A percentile compares a stretch with the other conserved stretches of the same genome.
Evolutionary conservation across 2,888 invertebrate species (phyloP).

Genomic region (Drosophila picticornis): DNA sequence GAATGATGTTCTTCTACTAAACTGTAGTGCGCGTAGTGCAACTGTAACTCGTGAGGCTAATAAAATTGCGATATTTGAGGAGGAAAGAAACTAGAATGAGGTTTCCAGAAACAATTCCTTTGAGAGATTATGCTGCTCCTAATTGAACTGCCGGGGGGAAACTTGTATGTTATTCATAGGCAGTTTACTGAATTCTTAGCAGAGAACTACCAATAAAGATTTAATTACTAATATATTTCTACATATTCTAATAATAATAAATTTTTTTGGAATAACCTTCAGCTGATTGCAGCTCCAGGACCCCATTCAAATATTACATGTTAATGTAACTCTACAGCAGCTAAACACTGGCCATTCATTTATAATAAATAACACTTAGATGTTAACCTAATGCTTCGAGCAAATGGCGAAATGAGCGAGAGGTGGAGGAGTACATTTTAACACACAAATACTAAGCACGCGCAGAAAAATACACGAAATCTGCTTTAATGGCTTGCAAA

Average conservation of each 20-base stretch:
- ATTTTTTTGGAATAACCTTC: not conserved
- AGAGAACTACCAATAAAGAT: not conserved
- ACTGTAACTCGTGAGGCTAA: not conserved
- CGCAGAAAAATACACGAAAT: not conserved
- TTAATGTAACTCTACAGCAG: not conserved
- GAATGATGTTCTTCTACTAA: slow-evolving; percentile 86
- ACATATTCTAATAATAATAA: no score
- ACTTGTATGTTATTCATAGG: slow-evolving; percentile 68
- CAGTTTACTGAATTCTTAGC: not conserved
- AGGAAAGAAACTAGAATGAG: slow-evolving; percentile 87
- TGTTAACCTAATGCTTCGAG: slow-evolving; percentile 44
- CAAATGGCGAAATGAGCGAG: slow-evolving; percentile 52
- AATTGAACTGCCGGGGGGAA: slow-evolving; percentile 87
- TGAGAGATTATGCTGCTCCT: slow-evolving; percentile 89
- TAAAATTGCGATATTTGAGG: not conserved
- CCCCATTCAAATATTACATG: not conserved
- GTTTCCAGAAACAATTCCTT: slow-evolving; percentile 85
- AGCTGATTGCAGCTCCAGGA: not conserved
- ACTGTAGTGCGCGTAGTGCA: not conserved
- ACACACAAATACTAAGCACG: slow-evolving; percentile 10
- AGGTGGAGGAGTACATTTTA: slow-evolving; percentile 7
- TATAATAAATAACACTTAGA: slow-evolving; percentile 57
- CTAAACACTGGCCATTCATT: slow-evolving; percentile 38
- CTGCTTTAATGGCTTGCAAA: slow-evolving; percentile 36
- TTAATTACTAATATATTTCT: no score